Percentiles rank a stretch among this genome's conserved stretches.
Conservation (phyloP, 1,140 invertebrate genomes). For the Rhopalosiphum maidis region DNA sequence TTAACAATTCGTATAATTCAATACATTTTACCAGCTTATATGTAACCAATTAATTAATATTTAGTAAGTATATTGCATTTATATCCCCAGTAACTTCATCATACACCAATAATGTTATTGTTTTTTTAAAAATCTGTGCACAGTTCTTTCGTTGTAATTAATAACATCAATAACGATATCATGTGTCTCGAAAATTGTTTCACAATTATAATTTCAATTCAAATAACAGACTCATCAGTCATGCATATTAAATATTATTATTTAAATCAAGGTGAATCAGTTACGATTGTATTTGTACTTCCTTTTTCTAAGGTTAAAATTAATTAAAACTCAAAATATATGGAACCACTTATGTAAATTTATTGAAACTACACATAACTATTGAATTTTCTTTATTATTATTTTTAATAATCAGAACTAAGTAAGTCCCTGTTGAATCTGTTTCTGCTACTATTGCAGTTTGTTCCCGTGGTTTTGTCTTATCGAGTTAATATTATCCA, state of each 20-base stretch:
- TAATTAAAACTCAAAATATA: neutral
- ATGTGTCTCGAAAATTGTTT: neutral
- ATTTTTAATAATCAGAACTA: neutral
- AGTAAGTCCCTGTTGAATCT: neutral
- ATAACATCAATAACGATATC: neutral
- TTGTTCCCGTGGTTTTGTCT: neutral
- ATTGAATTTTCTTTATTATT: neutral
- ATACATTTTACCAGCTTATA: neutral
- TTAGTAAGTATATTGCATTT: neutral
- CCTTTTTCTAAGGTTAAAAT: neutral
- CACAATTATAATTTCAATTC: neutral
- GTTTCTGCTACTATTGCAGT: neutral
- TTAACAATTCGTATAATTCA: neutral
- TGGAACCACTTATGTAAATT: neutral
- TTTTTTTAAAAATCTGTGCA: no score
- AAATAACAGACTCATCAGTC: neutral
- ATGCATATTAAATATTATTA: neutral
- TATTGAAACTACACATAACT: neutral
- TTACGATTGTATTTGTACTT: neutral
- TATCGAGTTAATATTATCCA: neutral
- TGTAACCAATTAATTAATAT: neutral
- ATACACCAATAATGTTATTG: neutral
- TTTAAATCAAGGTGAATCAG: neutral
- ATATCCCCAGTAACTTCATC: neutral
- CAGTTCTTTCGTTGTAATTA: no score